phyloP scores from a whole-genome alignment of 1,140 invertebrate species.

The Babylonia areolata region DNA sequence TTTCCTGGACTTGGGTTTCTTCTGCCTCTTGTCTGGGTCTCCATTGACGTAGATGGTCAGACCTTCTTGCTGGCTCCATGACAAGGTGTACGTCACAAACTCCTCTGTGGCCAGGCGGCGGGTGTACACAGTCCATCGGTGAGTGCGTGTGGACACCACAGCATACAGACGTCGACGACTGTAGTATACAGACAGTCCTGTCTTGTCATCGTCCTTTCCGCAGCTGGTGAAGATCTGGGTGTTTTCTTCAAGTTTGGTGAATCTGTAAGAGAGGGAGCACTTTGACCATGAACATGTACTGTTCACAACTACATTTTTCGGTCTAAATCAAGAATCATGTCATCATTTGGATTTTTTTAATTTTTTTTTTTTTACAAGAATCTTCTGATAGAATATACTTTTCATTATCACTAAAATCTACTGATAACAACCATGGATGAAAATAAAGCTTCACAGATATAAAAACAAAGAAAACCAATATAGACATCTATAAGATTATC shows the following conservation, averaged over 20 bases:
- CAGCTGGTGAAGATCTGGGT: constrained; percentile 55
- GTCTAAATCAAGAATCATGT: neutral
- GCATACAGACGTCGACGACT: constrained; percentile 47
- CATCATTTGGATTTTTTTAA: too few species aligned
- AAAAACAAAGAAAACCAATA: too few species aligned
- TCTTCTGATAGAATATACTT: too few species aligned
- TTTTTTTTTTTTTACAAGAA: too few species aligned
- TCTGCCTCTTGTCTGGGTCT: neutral
- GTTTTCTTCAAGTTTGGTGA: constrained; percentile 49
- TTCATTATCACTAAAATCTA: too few species aligned
- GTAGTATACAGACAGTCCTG: constrained; percentile 56
- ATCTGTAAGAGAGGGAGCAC: constrained; percentile 7
- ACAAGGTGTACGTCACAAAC: constrained; percentile 47
- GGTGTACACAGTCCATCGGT: constrained; percentile 51
- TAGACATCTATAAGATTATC: too few species aligned
- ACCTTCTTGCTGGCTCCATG: constrained; percentile 60
- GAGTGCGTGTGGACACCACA: constrained; percentile 46
- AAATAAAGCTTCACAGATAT: too few species aligned
- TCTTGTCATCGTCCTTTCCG: constrained; percentile 39
- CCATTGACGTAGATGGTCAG: neutral
- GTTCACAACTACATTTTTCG: neutral
- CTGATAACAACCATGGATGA: too few species aligned
- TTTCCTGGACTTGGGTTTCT: constrained; percentile 23
- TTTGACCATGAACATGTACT: neutral
- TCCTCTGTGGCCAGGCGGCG: constrained; percentile 29